These are phyloP conservation scores for Chymomyza amoena DNA, from an alignment of 2,888 invertebrate genomes.

Conservation along the genomic window DNA sequence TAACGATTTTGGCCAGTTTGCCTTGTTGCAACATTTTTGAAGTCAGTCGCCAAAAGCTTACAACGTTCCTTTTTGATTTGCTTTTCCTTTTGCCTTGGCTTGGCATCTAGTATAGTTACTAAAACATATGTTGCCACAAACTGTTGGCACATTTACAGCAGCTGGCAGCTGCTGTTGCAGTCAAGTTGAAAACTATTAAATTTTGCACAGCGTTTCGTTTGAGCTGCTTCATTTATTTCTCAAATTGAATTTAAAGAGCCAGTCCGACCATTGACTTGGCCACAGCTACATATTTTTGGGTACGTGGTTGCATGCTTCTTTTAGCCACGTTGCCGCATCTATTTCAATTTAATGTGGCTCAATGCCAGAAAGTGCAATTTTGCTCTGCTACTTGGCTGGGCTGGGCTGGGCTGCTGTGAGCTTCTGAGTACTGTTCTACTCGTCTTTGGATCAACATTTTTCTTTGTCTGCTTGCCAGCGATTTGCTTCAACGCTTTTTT, in stretches of 20 bases:
- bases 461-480: constrained; percentile 54
- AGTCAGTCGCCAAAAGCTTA: neutral
- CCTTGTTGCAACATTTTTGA: constrained; percentile 15
- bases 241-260: constrained; percentile 60
- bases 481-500: constrained; percentile 39
- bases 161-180: constrained; percentile 36
- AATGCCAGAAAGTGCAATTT: constrained; percentile 56
- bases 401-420: neutral
- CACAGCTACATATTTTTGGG: constrained; percentile 2
- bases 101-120: constrained; percentile 17
- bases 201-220: constrained; percentile 25
- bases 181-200: constrained; percentile 60
- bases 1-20: constrained; percentile 38
- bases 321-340: constrained; percentile 43
- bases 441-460: constrained; percentile 58
- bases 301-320: neutral
- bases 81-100: neutral
- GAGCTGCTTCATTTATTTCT: constrained; percentile 50
- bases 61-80: neutral
- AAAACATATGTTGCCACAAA: constrained; percentile 47
- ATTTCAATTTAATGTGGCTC: constrained; percentile 64
- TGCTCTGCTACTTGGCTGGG: constrained; percentile 14
- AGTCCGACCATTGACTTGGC: constrained; percentile 6
- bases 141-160: constrained; percentile 42
- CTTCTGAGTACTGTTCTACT: constrained; percentile 16